Evolutionary conservation across 2,888 invertebrate genomes (phyloP).

Genomic region (Teleiodes luculella): DNA sequence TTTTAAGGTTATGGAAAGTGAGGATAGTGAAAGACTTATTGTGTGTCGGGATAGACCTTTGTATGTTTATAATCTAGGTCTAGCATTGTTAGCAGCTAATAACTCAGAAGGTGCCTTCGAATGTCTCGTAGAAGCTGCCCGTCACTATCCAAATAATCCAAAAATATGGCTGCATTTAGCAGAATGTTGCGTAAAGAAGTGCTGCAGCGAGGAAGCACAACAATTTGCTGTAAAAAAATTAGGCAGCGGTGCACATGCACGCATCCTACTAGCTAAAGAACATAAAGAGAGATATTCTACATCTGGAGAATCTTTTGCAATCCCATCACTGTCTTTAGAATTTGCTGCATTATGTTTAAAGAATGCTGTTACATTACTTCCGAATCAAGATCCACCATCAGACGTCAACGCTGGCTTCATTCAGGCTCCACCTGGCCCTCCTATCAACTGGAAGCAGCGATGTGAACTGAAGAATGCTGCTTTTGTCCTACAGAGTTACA

Average conservation of each 20-base stretch:
- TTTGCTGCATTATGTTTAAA: constrained; percentile 93
- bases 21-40: constrained; percentile 61
- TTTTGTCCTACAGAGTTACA: constrained; percentile 89
- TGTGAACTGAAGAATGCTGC: constrained; percentile 81
- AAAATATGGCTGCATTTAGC: constrained; percentile 95
- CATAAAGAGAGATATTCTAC: constrained; percentile 62
- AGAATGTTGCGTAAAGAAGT: constrained; percentile 91
- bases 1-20: constrained; percentile 64
- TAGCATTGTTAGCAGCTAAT: constrained; percentile 89
- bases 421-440: constrained; percentile 80
- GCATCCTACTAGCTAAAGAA: constrained; percentile 59
- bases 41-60: constrained; percentile 76
- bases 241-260: constrained; percentile 68
- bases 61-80: constrained; percentile 89
- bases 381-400: constrained; percentile 70
- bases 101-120: constrained; percentile 93
- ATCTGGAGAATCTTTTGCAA: constrained; percentile 86
- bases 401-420: constrained; percentile 52
- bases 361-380: constrained; percentile 87
- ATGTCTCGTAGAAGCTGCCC: constrained; percentile 90
- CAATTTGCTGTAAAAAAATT: constrained; percentile 67
- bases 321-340: constrained; percentile 92
- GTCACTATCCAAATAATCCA: constrained; percentile 92
- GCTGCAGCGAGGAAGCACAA: constrained; percentile 77
- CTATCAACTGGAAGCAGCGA: constrained; percentile 79